Base-by-base conservation (phyloP, 2,888 invertebrate species). In the Ophion ellenae region DNA sequence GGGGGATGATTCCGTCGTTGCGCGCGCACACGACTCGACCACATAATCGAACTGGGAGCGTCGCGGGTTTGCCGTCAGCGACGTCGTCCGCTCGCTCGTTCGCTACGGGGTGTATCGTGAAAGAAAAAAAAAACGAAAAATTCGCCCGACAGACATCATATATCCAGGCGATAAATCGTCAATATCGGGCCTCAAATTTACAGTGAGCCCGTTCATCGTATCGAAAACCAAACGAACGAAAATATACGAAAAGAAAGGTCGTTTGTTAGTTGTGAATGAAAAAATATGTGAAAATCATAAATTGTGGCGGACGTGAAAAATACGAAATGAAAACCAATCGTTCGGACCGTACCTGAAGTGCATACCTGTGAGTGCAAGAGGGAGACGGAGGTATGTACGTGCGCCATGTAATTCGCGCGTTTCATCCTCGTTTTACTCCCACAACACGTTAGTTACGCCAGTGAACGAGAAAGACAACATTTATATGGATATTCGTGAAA, bases 1-100 rank as follows among this genome's bases (percentile, higher is more conserved):
- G 85, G 89, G 88, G 88, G 89, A 88, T 89, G 90, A 87, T 88
- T 84, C 81, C 80, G 40, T 67, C 64, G 82, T 45, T 92, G 93
- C 93, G 93, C 91, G 92, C 93, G 93, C 93, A 92, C 87, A 89
- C 90, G 90, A 89, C 89, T 90, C 91, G 85, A 90, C 90, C 91
- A 93, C 92, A 92, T 93, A 93, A 94, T 93, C 93, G 93, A 94
- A 93, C 93, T 91, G 93, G 93, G 93, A 94, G 93, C 93, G 93
- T 93, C 93, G 92, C 90, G 92, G 70, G 89, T 92, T 91, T 90
- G 91, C 90, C 90, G 92, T 93, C 91, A 91, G 90, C 90, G 89
- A 90, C 90, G 90, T 92, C 88, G 89, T 91, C 89, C 89, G 90
- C 87, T 88, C 86, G 86, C 81, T 88, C 83, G 70, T 75, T 82